phyloP scores from a whole-genome alignment of 2,113 vertebrate genomes.

The Euleptes europaea region DNA sequence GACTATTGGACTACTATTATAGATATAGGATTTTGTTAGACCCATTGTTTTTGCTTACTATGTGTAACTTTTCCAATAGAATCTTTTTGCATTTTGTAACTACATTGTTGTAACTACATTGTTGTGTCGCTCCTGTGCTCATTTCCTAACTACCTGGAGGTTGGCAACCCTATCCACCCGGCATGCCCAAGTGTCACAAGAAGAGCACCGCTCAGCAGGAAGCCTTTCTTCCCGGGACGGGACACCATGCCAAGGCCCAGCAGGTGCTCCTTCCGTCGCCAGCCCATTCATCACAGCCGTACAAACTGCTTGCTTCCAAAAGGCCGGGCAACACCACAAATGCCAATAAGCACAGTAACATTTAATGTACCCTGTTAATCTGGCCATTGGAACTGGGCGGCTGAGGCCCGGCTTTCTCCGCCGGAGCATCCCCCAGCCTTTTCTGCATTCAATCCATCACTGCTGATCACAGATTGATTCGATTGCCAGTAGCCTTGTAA shows the following conservation, averaged over 20 bases:
- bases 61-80: too few species aligned
- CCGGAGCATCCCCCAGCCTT: slow-evolving; percentile 3
- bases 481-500: slow-evolving; percentile 28
- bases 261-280: slow-evolving; percentile 17
- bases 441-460: slow-evolving; percentile 41
- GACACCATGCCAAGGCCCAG: not conserved
- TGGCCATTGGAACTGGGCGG: slow-evolving; percentile 31
- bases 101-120: too few species aligned
- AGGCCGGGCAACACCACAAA: slow-evolving; percentile 63
- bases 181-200: too few species aligned
- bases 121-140: too few species aligned
- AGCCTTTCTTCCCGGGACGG: not conserved
- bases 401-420: slow-evolving; percentile 31
- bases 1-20: too few species aligned
- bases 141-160: too few species aligned
- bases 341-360: slow-evolving; percentile 54
- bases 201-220: not conserved
- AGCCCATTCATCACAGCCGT: slow-evolving; percentile 55
- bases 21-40: too few species aligned
- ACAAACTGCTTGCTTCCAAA: slow-evolving; percentile 42
- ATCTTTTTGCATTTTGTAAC: too few species aligned
- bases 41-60: too few species aligned
- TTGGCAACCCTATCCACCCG: too few species aligned
- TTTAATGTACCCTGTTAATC: slow-evolving; percentile 47
- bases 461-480: slow-evolving; percentile 50